Percentiles rank a stretch among this genome's conserved stretches.
These are phyloP conservation scores for Alviniconcha marisindica DNA, from an alignment of 1,140 invertebrate species.

Conservation along the genomic window DNA sequence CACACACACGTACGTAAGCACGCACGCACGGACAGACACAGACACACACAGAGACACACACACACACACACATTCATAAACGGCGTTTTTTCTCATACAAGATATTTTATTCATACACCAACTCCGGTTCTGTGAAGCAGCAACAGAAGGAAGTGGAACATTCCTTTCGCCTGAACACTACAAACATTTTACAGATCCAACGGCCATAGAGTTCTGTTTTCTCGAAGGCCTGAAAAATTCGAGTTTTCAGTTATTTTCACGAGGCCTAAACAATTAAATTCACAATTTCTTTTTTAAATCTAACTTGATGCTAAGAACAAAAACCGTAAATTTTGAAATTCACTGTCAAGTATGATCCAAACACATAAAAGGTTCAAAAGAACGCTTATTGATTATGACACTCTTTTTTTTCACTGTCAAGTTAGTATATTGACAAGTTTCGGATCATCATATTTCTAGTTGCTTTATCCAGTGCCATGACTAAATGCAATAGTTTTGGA, in stretches of 20 bases:
- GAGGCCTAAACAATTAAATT: neutral
- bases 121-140: slow-evolving; percentile 39
- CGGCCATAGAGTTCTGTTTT: neutral
- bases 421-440: too few species aligned
- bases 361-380: too few species aligned
- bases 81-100: slow-evolving; percentile 10
- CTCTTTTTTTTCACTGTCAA: too few species aligned
- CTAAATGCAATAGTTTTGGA: too few species aligned
- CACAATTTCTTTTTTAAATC: neutral
- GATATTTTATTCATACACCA: slow-evolving; percentile 42
- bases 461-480: too few species aligned
- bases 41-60: neutral
- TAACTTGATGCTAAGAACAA: neutral
- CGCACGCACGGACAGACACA: neutral
- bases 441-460: too few species aligned
- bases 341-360: too few species aligned
- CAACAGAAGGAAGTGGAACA: slow-evolving; percentile 28
- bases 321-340: too few species aligned
- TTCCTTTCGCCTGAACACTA: neutral
- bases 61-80: neutral
- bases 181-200: neutral
- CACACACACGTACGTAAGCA: neutral
- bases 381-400: too few species aligned
- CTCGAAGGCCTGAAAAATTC: neutral
- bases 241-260: neutral